Percentiles rank a stretch among this genome's conserved stretches.
phyloP scores from a whole-genome alignment of 2,113 vertebrate species.

The Suricata suricatta region DNA sequence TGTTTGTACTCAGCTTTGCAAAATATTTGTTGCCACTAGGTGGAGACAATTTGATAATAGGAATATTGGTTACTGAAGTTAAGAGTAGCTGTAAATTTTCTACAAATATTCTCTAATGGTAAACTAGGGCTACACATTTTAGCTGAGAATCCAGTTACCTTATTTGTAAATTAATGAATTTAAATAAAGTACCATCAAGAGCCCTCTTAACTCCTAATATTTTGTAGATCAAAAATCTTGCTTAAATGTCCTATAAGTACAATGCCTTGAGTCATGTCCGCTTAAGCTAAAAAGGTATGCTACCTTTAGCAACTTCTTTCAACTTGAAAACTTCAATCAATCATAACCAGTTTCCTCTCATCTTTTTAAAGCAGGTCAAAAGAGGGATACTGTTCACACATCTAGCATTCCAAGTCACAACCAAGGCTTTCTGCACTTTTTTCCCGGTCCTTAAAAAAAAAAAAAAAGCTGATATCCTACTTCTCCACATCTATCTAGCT shows the following conservation, averaged over 20 bases:
- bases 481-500: background rate
- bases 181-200: conserved; percentile 21
- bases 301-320: conserved; percentile 14
- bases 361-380: conserved; percentile 30
- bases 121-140: background rate
- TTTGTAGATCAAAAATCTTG: conserved; percentile 1
- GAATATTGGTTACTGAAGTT: background rate
- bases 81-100: background rate
- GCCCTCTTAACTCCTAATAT: background rate
- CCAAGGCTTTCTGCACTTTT: background rate
- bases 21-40: conserved; percentile 61
- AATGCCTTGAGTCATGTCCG: background rate
- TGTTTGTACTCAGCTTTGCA: background rate
- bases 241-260: background rate
- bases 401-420: background rate
- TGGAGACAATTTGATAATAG: conserved; percentile 43
- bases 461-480: background rate
- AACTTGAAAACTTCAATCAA: background rate
- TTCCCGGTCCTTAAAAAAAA: background rate
- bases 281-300: background rate
- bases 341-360: background rate
- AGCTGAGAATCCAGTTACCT: background rate
- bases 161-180: conserved; percentile 28
- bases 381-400: background rate
- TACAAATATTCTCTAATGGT: background rate